Percentiles rank a stretch among this genome's conserved stretches.
phyloP scores from a whole-genome alignment of 2,888 invertebrate species.

The Megaustenia siamemsis region DNA sequence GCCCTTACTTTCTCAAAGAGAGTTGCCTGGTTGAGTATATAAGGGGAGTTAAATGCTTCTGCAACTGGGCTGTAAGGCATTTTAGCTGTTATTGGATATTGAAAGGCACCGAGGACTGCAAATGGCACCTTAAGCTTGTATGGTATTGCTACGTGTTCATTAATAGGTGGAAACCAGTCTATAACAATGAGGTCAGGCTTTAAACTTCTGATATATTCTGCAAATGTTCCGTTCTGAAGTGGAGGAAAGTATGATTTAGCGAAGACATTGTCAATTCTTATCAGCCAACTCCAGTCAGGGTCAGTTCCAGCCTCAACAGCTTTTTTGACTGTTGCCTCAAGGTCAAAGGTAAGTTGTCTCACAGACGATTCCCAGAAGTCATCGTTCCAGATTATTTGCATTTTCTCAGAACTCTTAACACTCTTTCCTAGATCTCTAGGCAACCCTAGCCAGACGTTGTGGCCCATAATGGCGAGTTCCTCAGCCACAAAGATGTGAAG shows the following conservation, averaged over 20 bases:
- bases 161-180: neutral
- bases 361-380: slow-evolving; percentile 10
- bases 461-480: neutral
- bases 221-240: neutral
- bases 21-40: neutral
- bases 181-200: slow-evolving; percentile 18
- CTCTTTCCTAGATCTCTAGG: neutral
- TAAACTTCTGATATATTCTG: slow-evolving; percentile 7
- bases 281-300: neutral
- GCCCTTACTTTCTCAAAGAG: neutral
- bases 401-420: neutral
- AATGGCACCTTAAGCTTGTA: too few relatives aligned
- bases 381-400: neutral
- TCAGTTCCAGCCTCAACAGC: neutral
- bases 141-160: slow-evolving; percentile 2
- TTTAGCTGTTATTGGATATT: neutral
- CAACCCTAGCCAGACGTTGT: neutral
- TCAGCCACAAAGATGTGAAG: neutral
- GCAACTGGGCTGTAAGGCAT: slow-evolving; percentile 8
- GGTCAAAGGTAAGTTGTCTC: neutral
- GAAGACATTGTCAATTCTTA: neutral
- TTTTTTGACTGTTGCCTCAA: neutral
- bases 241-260: neutral
- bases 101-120: neutral
- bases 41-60: neutral